Conservation (phyloP, 2,888 invertebrate species). For the Polydrusus tereticollis region DNA sequence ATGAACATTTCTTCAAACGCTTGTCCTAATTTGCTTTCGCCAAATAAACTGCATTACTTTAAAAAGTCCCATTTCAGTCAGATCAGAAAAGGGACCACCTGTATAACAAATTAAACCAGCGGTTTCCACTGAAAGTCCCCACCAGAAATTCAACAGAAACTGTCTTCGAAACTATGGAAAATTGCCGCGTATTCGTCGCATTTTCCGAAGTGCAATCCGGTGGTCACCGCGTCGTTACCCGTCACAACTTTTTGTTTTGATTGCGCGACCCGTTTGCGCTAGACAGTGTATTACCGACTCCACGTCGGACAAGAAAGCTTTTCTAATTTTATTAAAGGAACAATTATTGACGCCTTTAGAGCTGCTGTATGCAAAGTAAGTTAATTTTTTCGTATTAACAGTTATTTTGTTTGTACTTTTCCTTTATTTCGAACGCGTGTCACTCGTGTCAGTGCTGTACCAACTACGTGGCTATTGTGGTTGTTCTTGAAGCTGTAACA, state of each 20-base stretch:
- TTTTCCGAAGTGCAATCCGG: slow-evolving; percentile 13
- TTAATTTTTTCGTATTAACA: neutral
- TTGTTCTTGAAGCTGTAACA: no score
- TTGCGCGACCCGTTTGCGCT: slow-evolving; percentile 14
- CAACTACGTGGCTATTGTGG: no score
- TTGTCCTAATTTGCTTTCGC: no score
- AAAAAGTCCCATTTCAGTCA: no score
- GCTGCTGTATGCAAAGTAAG: slow-evolving; percentile 19
- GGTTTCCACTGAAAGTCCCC: neutral
- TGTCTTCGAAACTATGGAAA: neutral
- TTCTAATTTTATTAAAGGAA: neutral
- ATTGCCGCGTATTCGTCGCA: slow-evolving; percentile 9
- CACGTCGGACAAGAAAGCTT: neutral
- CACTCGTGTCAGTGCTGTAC: no score
- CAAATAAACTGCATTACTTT: no score
- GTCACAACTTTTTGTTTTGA: slow-evolving; percentile 28
- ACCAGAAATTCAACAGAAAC: neutral
- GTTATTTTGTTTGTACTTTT: neutral
- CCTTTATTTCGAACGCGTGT: neutral
- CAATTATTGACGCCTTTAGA: slow-evolving; percentile 9
- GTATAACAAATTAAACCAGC: neutral
- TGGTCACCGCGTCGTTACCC: slow-evolving; percentile 9
- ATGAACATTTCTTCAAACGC: no score
- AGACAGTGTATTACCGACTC: slow-evolving; percentile 14
- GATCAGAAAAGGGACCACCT: neutral